Percentiles rank a stretch among this genome's conserved stretches.
These are phyloP conservation scores for Mugil cephalus DNA, from an alignment of 2,113 vertebrate species.

Conservation along the genomic window DNA sequence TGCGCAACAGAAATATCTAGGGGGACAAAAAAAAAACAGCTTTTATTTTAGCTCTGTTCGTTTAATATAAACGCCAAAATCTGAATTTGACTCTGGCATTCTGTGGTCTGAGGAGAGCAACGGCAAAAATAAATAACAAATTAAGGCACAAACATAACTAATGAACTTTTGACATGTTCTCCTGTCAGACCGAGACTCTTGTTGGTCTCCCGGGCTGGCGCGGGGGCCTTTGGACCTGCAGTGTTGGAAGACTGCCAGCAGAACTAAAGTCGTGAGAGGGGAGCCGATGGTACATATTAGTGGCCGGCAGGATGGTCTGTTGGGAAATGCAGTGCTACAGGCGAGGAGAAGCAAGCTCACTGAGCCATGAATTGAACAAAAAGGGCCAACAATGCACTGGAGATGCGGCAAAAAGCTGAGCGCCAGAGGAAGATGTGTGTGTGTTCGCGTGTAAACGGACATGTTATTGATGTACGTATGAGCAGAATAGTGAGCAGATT, in stretches of 20 bases:
- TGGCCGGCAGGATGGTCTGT: constrained; percentile 35
- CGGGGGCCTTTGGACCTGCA: constrained; percentile 21
- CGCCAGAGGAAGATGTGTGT: neutral
- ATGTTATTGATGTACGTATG: constrained; percentile 2
- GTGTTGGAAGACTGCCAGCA: constrained; percentile 15
- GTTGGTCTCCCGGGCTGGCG: neutral
- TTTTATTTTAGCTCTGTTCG: no score
- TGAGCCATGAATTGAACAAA: constrained; percentile 61
- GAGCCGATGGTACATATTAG: constrained; percentile 34
- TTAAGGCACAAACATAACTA: neutral
- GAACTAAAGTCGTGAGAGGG: constrained; percentile 4
- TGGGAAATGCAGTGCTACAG: constrained; percentile 58
- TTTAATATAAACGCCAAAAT: no score
- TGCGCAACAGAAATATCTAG: no score
- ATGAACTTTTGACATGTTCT: constrained; percentile 6
- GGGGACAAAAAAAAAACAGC: no score
- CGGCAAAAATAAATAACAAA: neutral
- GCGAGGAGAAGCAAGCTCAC: constrained; percentile 30
- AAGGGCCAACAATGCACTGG: constrained; percentile 33
- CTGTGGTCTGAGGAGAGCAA: neutral
- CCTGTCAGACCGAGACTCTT: neutral
- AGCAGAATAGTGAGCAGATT: constrained; percentile 16
- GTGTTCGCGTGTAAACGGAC: neutral
- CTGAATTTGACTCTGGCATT: neutral
- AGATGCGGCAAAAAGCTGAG: constrained; percentile 27